Conservation (phyloP, 1,140 invertebrate genomes). For the Pseudoatta argentina region DNA sequence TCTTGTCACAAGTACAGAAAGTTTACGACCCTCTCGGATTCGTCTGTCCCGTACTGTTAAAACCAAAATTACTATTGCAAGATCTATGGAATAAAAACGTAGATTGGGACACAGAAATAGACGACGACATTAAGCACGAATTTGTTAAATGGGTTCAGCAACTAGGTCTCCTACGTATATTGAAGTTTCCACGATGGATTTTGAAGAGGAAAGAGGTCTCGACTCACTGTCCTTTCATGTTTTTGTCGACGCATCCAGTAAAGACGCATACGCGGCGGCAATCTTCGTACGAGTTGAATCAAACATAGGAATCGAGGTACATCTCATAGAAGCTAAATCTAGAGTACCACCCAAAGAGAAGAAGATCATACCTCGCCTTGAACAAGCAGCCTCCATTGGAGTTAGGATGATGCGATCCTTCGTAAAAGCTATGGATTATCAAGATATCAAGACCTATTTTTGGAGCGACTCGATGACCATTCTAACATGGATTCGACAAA, state of each 20-base stretch:
- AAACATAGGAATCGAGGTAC: not conserved
- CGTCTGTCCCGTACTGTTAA: not conserved
- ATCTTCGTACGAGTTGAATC: not conserved
- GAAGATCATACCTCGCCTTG: not conserved
- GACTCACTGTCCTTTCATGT: not conserved
- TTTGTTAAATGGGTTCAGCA: not conserved
- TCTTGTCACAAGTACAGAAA: not conserved
- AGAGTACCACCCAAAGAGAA: not conserved
- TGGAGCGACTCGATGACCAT: conserved; percentile 63
- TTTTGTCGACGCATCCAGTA: not conserved
- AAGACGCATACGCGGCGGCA: not conserved
- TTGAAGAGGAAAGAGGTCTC: not conserved
- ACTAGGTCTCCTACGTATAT: not conserved
- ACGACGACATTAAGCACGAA: not conserved
- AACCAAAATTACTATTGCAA: not conserved
- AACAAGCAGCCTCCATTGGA: not conserved
- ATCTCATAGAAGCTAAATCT: not conserved
- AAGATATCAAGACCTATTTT: not conserved
- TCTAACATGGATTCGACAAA: conserved; percentile 52
- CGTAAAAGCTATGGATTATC: not conserved
- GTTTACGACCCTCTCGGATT: not conserved
- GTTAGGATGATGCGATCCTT: not conserved
- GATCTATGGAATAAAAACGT: not conserved
- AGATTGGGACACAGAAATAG: not conserved
- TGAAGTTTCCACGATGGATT: not conserved